Evolutionary conservation across 2,888 invertebrate genomes (phyloP), one percentile per base, ranked within the genome.

Genomic region (Oxytorus armatus): DNA sequence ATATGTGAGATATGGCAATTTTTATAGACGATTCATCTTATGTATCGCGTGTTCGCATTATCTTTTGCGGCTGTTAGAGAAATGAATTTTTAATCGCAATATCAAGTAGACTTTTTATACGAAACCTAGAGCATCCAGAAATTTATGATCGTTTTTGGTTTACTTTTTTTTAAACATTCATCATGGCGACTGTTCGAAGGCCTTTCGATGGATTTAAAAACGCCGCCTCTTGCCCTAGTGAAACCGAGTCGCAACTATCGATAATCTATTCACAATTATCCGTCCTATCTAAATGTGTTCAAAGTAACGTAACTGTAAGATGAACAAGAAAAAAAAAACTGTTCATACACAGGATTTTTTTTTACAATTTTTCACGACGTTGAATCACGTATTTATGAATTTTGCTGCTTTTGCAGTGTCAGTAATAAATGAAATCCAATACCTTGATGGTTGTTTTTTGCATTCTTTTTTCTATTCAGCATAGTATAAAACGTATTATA

Each of bases 381-480:
- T 77, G 74, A 61, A 76, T 79, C 75, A 75, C 65, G 74, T 84
- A 84, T 84, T 84, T 84, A 84, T 84, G 75, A 82, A 81, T 65
- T 68, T 81, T 16, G 36, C 78, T 81, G 79, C 70, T 74, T 61
- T 76, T 57, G 70, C 77, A 77, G 77, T 77, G 65, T 72, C 65
- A 72, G 39, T 76, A 53, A 80, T 61, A 69, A 84, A 82, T 80
- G 75, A 80, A 81, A 49, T 21, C 44, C 33, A 69, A 81, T 65
- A 77, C 65, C 53, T 61, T 18, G 29, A 57, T 57, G 21, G 11
- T 16, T 65, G 39, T 79, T 68, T 74, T 78, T 69, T 77, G 61
- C 57, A 21, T 55, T 14, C 21, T 36, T 42, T 53, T 55, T 18
- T 70, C 49, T 8, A 73, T 77, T 63, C 59, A 61, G 33, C 3